Evolutionary conservation across 2,113 vertebrate species (phyloP), one percentile per base, ranked within the genome.

Genomic region (Datnioides undecimradiatus): DNA sequence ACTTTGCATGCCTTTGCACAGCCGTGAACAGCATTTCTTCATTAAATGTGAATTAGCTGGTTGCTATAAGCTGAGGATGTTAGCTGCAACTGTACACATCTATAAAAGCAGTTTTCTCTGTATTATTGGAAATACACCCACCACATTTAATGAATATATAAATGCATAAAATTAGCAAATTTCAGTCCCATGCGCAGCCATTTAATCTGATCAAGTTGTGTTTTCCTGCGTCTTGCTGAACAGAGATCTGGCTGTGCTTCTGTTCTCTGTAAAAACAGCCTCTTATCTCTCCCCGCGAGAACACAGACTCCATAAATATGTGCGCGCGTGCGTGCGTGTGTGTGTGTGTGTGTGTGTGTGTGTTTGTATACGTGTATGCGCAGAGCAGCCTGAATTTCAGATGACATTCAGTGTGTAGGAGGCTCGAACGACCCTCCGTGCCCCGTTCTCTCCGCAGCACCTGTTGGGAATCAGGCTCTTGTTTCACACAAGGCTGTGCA

Each of bases 321-420:
- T 68, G 58, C 73, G 81, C 73, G 68, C 60, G 66, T 64, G 49
- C 40, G 52, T 58, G 73, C 27, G 73, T 81, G 43, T 80, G 63
- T 62, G n/a, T 68, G 58, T 76, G 81, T 75, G 68, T 64, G 66
- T 64, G 49, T 46, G 52, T 58, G 73, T 33, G 73, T 81, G 43
- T 80, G 63, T 62, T 38, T 68, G 59, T 80, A 17, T 41, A n/a
- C 57, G 49, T 73, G 38, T 66, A 33, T 54, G 77, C 67, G 76
- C 4, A 5, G 48, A 54, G 57, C 82, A 81, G 87, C 51, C 80
- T 85, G 82, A 66, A 64, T 84, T 86, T 86, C 72, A 83, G 91
- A 89, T 90, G 90, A 83, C 88, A 87, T 80, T 81, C 84, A 83
- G 80, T 82, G 88, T 77, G 92, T 94, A 81, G 93, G 93, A 93